These are phyloP conservation scores for Karalla daura DNA, from an alignment of 2,797 vertebrate genomes.

Conservation along the genomic window DNA sequence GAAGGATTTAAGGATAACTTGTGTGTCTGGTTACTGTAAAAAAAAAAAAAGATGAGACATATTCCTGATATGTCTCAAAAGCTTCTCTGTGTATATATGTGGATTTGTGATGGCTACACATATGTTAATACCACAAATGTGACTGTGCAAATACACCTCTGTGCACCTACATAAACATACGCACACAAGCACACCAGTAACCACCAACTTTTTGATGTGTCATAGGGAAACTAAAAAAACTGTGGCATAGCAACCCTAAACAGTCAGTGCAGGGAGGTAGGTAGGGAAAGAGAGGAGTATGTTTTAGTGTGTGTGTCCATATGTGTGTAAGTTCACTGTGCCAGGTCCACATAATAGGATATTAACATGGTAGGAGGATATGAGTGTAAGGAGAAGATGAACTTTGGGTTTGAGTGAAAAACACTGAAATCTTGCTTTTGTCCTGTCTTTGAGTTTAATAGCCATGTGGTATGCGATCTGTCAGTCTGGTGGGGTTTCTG, in stretches of 20 bases:
- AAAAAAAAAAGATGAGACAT: constrained; percentile 28
- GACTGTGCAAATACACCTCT: constrained; percentile 15
- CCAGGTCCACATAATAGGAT: constrained; percentile 17
- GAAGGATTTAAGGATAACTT: background rate
- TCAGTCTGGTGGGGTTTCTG: constrained; percentile 43
- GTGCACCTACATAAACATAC: background rate
- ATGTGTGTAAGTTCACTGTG: background rate
- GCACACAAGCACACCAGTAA: background rate
- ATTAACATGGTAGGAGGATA: constrained; percentile 2
- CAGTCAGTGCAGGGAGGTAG: constrained; percentile 5
- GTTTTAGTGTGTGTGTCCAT: background rate
- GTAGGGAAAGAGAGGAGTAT: background rate
- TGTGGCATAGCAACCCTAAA: constrained; percentile 48
- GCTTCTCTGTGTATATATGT: background rate
- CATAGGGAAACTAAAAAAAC: constrained; percentile 11
- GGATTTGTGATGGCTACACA: background rate
- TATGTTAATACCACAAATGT: background rate
- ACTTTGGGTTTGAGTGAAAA: constrained; percentile 41
- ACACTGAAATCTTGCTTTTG: constrained; percentile 12
- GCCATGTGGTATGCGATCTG: constrained; percentile 50
- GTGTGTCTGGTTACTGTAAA: constrained; percentile 11
- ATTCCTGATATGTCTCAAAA: constrained; percentile 56
- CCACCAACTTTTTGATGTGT: constrained; percentile 20
- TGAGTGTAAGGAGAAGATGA: background rate
- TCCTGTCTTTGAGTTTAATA: constrained; percentile 27